These are phyloP conservation scores for Temnothorax longispinosus DNA, from an alignment of 1,140 invertebrate species.

Conservation along the genomic window DNA sequence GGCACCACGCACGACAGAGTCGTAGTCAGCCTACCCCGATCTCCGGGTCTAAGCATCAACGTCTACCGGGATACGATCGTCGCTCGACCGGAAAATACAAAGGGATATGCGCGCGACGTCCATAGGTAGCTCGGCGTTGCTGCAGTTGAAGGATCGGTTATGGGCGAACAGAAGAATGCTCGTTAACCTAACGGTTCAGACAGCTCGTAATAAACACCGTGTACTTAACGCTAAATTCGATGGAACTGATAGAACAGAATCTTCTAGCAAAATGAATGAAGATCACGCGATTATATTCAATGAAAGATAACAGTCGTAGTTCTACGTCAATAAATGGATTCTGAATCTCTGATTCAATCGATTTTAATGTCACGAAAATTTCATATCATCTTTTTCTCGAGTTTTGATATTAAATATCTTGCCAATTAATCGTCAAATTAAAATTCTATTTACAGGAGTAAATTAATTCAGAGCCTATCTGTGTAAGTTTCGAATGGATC, in stretches of 20 bases:
- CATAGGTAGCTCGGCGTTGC: slow-evolving; percentile 29
- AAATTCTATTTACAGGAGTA: neutral
- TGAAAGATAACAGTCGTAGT: neutral
- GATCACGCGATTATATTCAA: neutral
- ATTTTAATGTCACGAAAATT: neutral
- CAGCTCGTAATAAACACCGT: slow-evolving; percentile 38
- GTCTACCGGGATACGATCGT: slow-evolving; percentile 34
- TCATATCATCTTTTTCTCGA: neutral
- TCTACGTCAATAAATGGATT: neutral
- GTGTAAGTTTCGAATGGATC: neutral
- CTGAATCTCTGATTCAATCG: neutral
- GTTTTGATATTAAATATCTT: neutral
- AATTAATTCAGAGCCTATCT: neutral
- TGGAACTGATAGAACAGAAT: neutral
- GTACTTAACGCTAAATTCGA: slow-evolving; percentile 2
- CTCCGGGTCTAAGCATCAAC: slow-evolving; percentile 22
- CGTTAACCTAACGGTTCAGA: slow-evolving; percentile 17
- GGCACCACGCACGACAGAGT: slow-evolving; percentile 52
- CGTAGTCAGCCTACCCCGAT: slow-evolving; percentile 15
- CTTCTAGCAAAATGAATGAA: neutral
- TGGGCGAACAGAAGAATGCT: slow-evolving; percentile 3
- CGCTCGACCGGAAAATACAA: slow-evolving; percentile 50
- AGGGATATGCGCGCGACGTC: slow-evolving; percentile 51
- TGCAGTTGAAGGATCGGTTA: slow-evolving; percentile 39
- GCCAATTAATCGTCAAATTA: too few relatives aligned